A percentile compares a stretch with the other conserved stretches of the same genome.
Conservation (phyloP, 1,140 invertebrate genomes). For the Chelonus insularis region DNA sequence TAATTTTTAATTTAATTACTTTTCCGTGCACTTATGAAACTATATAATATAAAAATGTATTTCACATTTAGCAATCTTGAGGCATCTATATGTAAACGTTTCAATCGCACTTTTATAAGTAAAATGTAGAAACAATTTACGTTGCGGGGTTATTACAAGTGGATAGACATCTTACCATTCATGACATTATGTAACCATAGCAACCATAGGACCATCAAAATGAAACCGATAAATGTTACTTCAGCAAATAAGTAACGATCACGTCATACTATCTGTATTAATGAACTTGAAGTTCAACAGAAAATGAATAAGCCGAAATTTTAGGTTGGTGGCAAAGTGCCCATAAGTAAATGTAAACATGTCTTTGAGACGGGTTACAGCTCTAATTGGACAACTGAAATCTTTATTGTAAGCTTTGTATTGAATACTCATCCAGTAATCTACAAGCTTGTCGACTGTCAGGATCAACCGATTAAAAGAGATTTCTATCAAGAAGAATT, state of each 20-base stretch:
- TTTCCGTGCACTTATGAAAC: constrained; percentile 40
- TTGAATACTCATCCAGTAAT: neutral
- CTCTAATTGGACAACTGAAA: constrained; percentile 10
- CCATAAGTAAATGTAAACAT: constrained; percentile 17
- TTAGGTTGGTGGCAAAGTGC: constrained; percentile 12
- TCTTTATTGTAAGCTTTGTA: neutral
- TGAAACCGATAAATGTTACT: constrained; percentile 14
- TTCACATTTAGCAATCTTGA: neutral
- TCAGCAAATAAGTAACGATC: neutral
- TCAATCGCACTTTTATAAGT: constrained; percentile 1
- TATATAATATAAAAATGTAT: constrained; percentile 7
- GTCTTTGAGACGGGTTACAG: constrained; percentile 18
- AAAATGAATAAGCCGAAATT: constrained; percentile 2
- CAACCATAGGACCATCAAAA: constrained; percentile 12
- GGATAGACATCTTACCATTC: constrained; percentile 9
- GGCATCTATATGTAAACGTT: neutral
- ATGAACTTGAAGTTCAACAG: neutral
- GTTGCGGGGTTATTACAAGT: constrained; percentile 6
- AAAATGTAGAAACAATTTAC: constrained; percentile 3
- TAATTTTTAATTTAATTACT: too few species aligned
- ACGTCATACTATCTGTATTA: neutral
- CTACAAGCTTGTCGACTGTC: neutral
- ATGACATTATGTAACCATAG: neutral
- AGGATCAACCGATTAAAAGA: constrained; percentile 6
- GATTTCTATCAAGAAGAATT: constrained; percentile 21